These are phyloP conservation scores for Caretta caretta DNA, from an alignment of 2,113 vertebrate genomes.

Conservation along the genomic window DNA sequence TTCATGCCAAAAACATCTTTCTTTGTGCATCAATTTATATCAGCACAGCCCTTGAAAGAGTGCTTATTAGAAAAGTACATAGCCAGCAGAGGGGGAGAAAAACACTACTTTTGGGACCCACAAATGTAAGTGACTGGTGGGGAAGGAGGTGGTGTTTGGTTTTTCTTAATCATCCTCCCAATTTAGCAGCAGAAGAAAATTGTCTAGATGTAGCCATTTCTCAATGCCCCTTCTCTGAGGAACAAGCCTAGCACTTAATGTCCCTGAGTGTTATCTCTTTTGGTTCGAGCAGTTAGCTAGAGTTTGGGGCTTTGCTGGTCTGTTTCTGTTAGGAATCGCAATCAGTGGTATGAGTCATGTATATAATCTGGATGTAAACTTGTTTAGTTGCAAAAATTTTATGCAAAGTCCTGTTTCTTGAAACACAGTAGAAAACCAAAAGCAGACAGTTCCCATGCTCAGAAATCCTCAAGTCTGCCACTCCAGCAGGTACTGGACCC, in stretches of 20 bases:
- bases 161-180: neutral
- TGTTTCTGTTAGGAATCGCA: neutral
- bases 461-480: neutral
- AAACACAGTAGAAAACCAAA: neutral
- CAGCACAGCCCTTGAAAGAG: neutral
- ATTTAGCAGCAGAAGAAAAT: neutral
- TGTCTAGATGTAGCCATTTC: neutral
- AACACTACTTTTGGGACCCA: neutral
- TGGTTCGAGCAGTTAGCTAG: accelerated
- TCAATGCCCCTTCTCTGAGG: neutral
- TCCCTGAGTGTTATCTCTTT: accelerated
- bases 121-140: neutral
- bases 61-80: neutral
- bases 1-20: neutral
- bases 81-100: neutral
- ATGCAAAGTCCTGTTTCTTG: neutral
- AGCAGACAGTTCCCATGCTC: neutral
- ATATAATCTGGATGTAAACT: neutral
- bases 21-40: neutral
- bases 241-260: neutral
- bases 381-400: neutral
- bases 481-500: neutral
- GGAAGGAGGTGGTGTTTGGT: neutral
- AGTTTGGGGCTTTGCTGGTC: accelerated
- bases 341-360: neutral